Evolutionary conservation across 2,888 invertebrate genomes (phyloP), one percentile per base, ranked within the genome.

Genomic region (Disparrhopalites patrizii): DNA sequence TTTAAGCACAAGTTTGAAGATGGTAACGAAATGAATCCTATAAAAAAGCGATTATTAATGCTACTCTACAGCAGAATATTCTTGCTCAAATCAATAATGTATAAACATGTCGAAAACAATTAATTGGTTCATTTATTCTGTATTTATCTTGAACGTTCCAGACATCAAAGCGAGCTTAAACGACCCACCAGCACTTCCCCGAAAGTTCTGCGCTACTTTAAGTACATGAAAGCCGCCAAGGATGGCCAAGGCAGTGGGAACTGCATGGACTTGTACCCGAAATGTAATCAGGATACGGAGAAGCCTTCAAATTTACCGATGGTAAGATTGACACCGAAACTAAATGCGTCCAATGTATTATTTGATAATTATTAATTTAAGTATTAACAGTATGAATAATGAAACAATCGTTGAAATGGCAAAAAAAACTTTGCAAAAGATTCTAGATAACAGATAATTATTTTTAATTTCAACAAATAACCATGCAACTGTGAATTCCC

Each of bases 181-280:
- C 88, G 91, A 62, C 93, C 93, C 0, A 87, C 90, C 0, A 87
- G 88, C 0, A 91, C 92, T 78, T 92, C 92, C 79, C 88, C 90
- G 0, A 91, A 92, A 76, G 91, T 93, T 67, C 81, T 93, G 43
- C 82, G 93, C 62, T 93, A 93, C 82, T 93, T 92, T 83, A 86
- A 87, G 65, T 93, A 93, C 80, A 92, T 93, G 91, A 87, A 91
- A 72, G 90, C 93, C 0, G 93, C 92, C 13, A 86, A 91, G 78
- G 75, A 75, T 66, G 75, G 75, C 10, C 75, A 75, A 66, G 68
- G 73, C 23, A 68, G 68, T n/a, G 67, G 67, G 8, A 72, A 70
- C 54, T 75, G 75, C 50, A 66, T 70, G 5, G 75, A 75, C 38
- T 54, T 73, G 33, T 75, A 75, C 43, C 73, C 75, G 8, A 74